Percentiles rank a stretch among this genome's conserved stretches.
phyloP scores from a whole-genome alignment of 2,113 vertebrate genomes.

The Rana temporaria region DNA sequence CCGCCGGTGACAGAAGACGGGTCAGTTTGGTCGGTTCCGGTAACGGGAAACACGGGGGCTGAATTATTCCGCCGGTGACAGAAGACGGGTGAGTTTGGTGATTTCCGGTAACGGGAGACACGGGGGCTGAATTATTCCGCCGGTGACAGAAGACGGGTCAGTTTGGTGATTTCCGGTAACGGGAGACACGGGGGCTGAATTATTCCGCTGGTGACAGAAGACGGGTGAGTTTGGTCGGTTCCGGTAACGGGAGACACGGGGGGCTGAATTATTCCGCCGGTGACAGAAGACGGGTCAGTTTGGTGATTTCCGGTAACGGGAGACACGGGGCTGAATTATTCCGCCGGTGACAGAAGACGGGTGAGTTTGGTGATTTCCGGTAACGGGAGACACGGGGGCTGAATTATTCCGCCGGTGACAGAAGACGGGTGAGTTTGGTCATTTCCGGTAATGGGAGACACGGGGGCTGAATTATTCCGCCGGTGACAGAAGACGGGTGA shows the following conservation, averaged over 20 bases:
- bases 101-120: not conserved
- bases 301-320: not conserved
- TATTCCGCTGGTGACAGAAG: not conserved
- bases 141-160: not conserved
- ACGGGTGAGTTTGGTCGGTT: not conserved
- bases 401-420: not conserved
- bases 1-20: not conserved
- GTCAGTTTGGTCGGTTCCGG: not conserved
- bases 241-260: not conserved
- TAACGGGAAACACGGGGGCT: not conserved
- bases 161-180: not conserved
- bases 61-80: not conserved
- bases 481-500: not conserved
- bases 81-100: not conserved
- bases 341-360: not conserved
- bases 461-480: not conserved
- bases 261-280: not conserved
- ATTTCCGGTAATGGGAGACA: not conserved
- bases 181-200: not conserved
- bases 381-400: not conserved
- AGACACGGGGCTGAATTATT: not conserved
- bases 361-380: not conserved
- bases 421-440: not conserved
- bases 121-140: not conserved
- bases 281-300: not conserved